Evolutionary conservation across 2,888 invertebrate genomes (phyloP).

Genomic region (Platycnemis pennipes): DNA sequence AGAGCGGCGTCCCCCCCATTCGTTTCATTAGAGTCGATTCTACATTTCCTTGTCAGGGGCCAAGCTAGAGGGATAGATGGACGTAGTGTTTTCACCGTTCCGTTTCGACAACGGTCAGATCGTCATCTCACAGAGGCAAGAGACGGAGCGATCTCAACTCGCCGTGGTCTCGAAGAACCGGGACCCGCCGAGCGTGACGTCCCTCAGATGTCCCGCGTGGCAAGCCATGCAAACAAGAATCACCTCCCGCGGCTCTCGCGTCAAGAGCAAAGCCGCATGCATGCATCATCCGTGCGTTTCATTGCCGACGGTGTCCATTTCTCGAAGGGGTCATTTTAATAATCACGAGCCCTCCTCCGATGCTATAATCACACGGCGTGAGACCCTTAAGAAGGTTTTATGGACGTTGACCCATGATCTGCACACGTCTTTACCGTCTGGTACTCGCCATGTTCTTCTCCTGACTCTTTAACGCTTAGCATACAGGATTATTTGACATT

Average conservation of each 20-base stretch:
- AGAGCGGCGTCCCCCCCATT: too few relatives aligned
- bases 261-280: not conserved
- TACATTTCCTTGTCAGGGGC: too few relatives aligned
- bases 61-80: too few relatives aligned
- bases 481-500: too few relatives aligned
- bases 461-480: too few relatives aligned
- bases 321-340: slow-evolving; percentile 25
- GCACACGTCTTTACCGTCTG: not conserved
- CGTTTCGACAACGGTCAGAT: too few relatives aligned
- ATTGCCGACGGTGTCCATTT: not conserved
- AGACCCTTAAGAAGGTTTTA: not conserved
- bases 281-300: not conserved
- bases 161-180: not conserved
- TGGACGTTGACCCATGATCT: not conserved
- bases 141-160: too few relatives aligned
- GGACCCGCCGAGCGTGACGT: not conserved
- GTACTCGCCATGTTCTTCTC: not conserved
- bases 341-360: not conserved
- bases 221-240: slow-evolving; percentile 12
- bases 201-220: not conserved
- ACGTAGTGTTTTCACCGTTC: too few relatives aligned
- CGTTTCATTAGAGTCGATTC: too few relatives aligned
- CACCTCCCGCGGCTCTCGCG: not conserved
- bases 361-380: not conserved
- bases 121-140: too few relatives aligned